A percentile compares a stretch with the other conserved stretches of the same genome.
Conservation (phyloP, 2,113 vertebrate species). For the Actinemys pallida region DNA sequence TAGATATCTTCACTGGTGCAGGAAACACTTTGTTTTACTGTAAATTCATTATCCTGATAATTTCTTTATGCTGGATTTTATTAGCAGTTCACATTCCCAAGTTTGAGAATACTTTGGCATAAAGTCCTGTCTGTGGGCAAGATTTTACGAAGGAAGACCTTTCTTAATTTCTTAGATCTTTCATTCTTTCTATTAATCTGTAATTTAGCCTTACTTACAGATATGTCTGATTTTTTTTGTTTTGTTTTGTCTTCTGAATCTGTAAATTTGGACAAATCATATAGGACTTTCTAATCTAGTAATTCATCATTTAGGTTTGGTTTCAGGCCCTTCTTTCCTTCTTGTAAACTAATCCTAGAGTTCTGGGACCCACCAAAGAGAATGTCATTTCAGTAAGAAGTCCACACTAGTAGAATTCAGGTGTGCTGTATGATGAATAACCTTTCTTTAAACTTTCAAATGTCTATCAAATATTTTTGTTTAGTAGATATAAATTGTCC, state of each 20-base stretch:
- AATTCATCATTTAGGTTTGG: slow-evolving; percentile 48
- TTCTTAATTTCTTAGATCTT: neutral
- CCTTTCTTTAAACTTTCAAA: slow-evolving; percentile 59
- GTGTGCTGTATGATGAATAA: slow-evolving; percentile 62
- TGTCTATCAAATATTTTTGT: slow-evolving; percentile 52
- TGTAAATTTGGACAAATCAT: slow-evolving; percentile 37
- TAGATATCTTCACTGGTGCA: neutral
- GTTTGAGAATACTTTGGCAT: neutral
- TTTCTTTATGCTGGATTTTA: slow-evolving; percentile 12
- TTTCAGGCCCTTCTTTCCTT: slow-evolving; percentile 52
- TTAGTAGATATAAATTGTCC: slow-evolving; percentile 47
- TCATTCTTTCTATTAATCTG: slow-evolving; percentile 21
- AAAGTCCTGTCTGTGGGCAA: neutral
- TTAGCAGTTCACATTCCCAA: slow-evolving; percentile 29
- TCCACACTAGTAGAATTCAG: slow-evolving; percentile 42
- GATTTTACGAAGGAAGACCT: slow-evolving; percentile 17
- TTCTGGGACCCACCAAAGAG: slow-evolving; percentile 59
- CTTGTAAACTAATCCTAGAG: slow-evolving; percentile 60
- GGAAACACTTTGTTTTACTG: slow-evolving; percentile 10
- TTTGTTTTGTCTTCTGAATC: slow-evolving; percentile 37
- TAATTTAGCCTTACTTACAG: neutral
- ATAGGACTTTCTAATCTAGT: slow-evolving; percentile 42
- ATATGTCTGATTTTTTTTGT: neutral
- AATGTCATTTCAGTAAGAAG: slow-evolving; percentile 60
- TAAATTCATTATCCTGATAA: slow-evolving; percentile 18